Evolutionary conservation across 2,888 invertebrate species (phyloP), one percentile per base, ranked within the genome.

Genomic region (Serrognathus titanus): DNA sequence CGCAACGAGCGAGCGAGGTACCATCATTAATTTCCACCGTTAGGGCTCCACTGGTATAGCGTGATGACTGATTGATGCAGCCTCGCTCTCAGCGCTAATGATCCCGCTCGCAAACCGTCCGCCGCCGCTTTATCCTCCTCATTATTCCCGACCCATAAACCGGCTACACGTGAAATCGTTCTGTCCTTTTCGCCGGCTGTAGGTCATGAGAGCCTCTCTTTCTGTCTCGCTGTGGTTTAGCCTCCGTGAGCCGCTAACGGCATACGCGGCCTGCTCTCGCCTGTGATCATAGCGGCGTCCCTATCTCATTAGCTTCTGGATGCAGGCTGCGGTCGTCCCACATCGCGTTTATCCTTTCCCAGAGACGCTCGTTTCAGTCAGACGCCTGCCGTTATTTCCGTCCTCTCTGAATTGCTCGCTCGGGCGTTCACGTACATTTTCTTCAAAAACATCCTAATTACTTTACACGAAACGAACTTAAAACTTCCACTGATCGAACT

Each of bases 1-100:
- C 56, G 56, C 53, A 31, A 31, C 24, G 24, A 31, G 45, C 53
- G 41, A 53, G 57, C 52, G 57, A 61, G 61, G 59, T 62, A 65
- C 66, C 66, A 66, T 69, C 69, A 68, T 69, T 69, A 70, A 68
- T 70, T 69, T 67, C 66, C 64, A 65, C 65, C 66, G 69, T 65
- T 67, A 67, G 65, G 66, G 66, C 66, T 63, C 64, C 65, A 63
- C 60, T 57, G 65, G 62, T 65, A 64, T 65, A 59, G 64, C 65
- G 63, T 65, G 67, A 71, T 70, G 72, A 69, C 70, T 72, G 72
- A 72, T 72, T 72, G 71, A 72, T 71, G 71, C 67, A 64, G 67
- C 66, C 60, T 64, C 67, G 63, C 66, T 60, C 66, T 68, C 66
- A 61, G 63, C 68, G 65, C 69, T 68, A 68, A 68, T 67, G 68